Conservation (phyloP, 2,797 vertebrate genomes). For the Macropus fuliginosus region DNA sequence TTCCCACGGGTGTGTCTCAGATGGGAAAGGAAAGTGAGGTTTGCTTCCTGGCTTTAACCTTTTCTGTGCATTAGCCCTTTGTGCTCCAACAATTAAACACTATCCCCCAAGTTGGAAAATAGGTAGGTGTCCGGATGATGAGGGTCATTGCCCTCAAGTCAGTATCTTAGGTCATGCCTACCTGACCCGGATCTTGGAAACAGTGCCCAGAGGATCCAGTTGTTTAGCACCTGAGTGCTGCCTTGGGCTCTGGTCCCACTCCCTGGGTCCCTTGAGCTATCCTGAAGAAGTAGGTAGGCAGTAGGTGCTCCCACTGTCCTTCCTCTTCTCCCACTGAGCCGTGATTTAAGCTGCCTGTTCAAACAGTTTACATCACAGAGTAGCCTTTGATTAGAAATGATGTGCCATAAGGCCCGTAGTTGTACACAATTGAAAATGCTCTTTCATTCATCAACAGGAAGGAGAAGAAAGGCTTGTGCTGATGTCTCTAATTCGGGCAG, state of each 20-base stretch:
- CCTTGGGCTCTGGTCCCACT: neutral
- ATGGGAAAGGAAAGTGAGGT: slow-evolving; percentile 55
- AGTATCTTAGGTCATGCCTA: neutral
- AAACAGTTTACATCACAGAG: slow-evolving; percentile 60
- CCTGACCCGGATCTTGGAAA: neutral
- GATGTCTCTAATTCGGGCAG: slow-evolving; percentile 76
- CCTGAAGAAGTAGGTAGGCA: slow-evolving; percentile 11
- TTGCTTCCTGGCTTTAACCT: neutral
- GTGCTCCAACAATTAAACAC: neutral
- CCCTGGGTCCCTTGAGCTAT: neutral
- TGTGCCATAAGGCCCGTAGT: slow-evolving; percentile 70
- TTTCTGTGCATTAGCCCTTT: neutral
- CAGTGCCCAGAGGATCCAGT: neutral
- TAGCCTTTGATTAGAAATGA: slow-evolving; percentile 77
- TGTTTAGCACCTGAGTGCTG: neutral
- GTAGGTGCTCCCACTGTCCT: slow-evolving; percentile 16
- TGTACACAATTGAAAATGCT: slow-evolving; percentile 78
- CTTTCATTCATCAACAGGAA: slow-evolving; percentile 82
- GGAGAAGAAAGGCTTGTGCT: slow-evolving; percentile 81
- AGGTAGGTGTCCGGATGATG: neutral
- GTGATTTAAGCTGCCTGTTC: slow-evolving; percentile 62
- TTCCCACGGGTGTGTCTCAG: slow-evolving; percentile 58
- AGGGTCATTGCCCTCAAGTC: neutral
- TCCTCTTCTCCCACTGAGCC: slow-evolving; percentile 2
- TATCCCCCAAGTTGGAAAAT: neutral